A percentile compares a stretch with the other conserved stretches of the same genome.
phyloP scores from a whole-genome alignment of 2,113 vertebrate species.

The Copsychus sechellarum region DNA sequence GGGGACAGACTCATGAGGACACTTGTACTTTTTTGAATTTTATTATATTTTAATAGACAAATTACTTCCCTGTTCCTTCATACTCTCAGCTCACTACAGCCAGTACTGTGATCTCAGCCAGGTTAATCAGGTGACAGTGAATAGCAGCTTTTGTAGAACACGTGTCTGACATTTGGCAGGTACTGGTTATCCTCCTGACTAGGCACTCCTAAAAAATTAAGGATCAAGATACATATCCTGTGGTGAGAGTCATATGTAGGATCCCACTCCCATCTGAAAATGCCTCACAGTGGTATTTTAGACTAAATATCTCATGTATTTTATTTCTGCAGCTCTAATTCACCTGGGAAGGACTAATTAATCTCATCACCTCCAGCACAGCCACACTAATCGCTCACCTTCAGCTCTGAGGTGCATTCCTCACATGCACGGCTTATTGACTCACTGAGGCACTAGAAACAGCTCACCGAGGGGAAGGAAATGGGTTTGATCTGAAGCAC shows the following conservation, averaged over 20 bases:
- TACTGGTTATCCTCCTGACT: not conserved
- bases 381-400: not conserved
- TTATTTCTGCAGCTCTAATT: not conserved
- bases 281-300: not conserved
- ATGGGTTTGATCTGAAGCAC: not conserved
- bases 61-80: not conserved
- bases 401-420: not conserved
- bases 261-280: not conserved
- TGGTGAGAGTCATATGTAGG: not conserved
- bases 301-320: not conserved
- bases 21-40: rapidly evolving
- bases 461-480: not conserved
- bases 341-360: not conserved
- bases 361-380: not conserved
- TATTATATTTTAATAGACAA: not conserved
- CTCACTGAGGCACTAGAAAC: not conserved
- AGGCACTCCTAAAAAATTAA: not conserved
- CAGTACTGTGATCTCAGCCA: rapidly evolving
- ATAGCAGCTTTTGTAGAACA: not conserved
- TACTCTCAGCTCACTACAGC: no score
- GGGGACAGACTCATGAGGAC: rapidly evolving
- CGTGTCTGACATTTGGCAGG: rapidly evolving
- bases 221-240: not conserved
- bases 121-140: not conserved
- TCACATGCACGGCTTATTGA: not conserved